Percentiles rank a stretch among this genome's conserved stretches.
Evolutionary conservation across 2,797 vertebrate species (phyloP).

Genomic region (Onychomys torridus): DNA sequence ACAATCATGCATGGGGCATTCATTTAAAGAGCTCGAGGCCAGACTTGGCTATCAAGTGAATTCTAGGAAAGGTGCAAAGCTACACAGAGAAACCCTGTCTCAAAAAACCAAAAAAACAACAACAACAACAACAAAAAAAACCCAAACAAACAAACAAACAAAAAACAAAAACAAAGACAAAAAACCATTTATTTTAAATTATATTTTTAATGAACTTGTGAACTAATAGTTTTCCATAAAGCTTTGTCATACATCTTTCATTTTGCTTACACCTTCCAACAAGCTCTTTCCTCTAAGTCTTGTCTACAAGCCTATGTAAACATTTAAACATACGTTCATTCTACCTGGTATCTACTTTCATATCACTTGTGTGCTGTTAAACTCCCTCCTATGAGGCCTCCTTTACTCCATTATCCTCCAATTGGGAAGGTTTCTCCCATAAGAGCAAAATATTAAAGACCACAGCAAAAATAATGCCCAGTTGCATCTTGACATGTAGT

Average conservation of each 20-base stretch:
- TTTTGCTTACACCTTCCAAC: background rate
- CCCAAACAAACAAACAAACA: too few species aligned
- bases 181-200: background rate
- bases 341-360: too few species aligned
- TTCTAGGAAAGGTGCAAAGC: too few species aligned
- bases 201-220: background rate
- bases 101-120: too few species aligned
- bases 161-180: too few species aligned
- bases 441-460: conserved; percentile 29
- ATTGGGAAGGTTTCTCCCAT: background rate
- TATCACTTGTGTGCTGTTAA: background rate
- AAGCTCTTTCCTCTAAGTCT: background rate
- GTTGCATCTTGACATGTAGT: background rate
- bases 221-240: background rate
- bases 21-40: too few species aligned
- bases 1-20: background rate
- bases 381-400: background rate
- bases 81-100: too few species aligned
- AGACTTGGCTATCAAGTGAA: too few species aligned
- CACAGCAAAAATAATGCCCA: background rate
- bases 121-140: too few species aligned
- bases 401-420: background rate
- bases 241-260: background rate
- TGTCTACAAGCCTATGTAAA: background rate
- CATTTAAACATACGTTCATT: too few species aligned